phyloP scores from a whole-genome alignment of 2,888 invertebrate genomes.

The Ectemnius lituratus region DNA sequence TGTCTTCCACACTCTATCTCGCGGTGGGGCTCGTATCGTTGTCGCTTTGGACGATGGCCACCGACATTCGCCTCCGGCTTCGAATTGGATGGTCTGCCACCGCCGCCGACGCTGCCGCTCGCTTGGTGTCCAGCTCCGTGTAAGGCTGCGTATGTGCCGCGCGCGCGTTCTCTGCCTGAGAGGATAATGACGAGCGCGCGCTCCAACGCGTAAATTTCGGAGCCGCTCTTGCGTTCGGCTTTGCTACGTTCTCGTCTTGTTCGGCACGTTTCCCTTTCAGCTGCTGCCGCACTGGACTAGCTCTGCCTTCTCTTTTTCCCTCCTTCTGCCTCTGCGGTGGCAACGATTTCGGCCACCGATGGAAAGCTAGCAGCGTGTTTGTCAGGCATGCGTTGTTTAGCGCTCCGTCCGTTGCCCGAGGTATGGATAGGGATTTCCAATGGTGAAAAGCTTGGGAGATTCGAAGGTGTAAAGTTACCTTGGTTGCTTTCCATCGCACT shows the following conservation, averaged over 20 bases:
- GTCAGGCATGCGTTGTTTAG: too few relatives aligned
- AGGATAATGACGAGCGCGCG: slow-evolving; percentile 42
- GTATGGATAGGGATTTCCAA: too few relatives aligned
- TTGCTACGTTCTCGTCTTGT: too few relatives aligned
- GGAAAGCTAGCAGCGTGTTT: too few relatives aligned
- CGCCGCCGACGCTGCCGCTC: background rate
- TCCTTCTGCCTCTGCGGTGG: slow-evolving; percentile 8
- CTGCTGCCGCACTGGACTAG: background rate
- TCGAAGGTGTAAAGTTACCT: too few relatives aligned
- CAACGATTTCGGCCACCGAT: slow-evolving; percentile 29
- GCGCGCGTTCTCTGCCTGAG: slow-evolving; percentile 13
- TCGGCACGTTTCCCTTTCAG: too few relatives aligned
- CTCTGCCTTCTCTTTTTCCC: background rate
- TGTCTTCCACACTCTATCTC: slow-evolving; percentile 39
- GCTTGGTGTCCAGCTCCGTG: background rate
- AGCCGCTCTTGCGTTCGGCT: too few relatives aligned
- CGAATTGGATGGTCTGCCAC: slow-evolving; percentile 52
- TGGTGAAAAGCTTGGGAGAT: too few relatives aligned
- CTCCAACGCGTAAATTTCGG: background rate
- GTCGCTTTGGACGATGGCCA: slow-evolving; percentile 44
- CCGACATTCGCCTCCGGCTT: slow-evolving; percentile 53
- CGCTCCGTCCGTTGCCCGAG: too few relatives aligned
- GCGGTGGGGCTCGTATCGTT: slow-evolving; percentile 23
- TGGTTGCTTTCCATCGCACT: too few relatives aligned
- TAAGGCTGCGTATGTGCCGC: too few relatives aligned